Conservation (phyloP, 2,113 vertebrate species). For the Mastomys natalensis region DNA sequence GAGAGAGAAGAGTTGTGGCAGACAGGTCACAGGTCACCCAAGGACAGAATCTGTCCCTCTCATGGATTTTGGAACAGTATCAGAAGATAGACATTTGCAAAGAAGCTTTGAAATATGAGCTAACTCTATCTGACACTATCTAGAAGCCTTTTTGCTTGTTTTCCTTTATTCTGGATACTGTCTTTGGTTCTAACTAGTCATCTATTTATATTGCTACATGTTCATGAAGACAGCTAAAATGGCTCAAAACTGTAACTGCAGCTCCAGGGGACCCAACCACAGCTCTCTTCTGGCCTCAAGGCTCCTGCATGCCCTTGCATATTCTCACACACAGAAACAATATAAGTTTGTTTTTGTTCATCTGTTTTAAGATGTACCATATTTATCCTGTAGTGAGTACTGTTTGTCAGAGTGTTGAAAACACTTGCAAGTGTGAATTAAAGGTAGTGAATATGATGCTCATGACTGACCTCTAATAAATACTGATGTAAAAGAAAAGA, state of each 20-base stretch:
- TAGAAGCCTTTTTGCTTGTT: neutral
- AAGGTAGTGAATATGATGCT: neutral
- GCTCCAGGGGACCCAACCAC: neutral
- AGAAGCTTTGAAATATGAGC: neutral
- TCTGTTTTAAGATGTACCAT: neutral
- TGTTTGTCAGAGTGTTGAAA: neutral
- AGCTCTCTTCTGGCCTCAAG: neutral
- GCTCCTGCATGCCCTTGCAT: neutral
- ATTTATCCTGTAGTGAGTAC: neutral
- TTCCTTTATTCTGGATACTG: neutral
- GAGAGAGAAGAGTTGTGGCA: neutral
- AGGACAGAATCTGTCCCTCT: neutral
- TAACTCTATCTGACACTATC: neutral
- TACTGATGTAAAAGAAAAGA: neutral
- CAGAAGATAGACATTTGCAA: neutral
- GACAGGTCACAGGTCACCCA: neutral
- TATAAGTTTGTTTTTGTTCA: too few relatives aligned
- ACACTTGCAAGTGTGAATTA: neutral
- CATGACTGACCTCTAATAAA: neutral
- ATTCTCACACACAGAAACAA: neutral
- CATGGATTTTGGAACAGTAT: neutral
- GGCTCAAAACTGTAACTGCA: neutral
- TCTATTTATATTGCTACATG: neutral
- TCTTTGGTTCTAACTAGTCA: neutral
- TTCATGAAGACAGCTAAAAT: neutral